A percentile compares a stretch with the other conserved stretches of the same genome.
Evolutionary conservation across 1,140 invertebrate species (phyloP).

Genomic region (Sycobia sp.): DNA sequence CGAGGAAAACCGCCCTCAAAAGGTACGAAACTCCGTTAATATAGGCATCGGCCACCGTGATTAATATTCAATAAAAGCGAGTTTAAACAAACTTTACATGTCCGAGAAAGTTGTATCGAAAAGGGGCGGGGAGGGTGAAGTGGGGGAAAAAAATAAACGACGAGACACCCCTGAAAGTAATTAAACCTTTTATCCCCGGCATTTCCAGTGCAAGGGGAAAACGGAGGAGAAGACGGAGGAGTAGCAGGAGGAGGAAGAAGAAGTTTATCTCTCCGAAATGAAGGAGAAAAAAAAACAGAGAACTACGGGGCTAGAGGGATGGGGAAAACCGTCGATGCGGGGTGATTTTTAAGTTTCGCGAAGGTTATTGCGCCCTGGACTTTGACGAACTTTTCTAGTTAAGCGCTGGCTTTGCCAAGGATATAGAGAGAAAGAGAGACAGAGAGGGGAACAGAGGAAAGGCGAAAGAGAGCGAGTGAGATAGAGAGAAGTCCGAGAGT

Average conservation of each 20-base stretch:
- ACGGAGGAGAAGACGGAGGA: too few species aligned
- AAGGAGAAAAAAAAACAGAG: background rate
- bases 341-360: constrained; percentile 29
- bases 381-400: constrained; percentile 34
- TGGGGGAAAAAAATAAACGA: too few species aligned
- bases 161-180: constrained; percentile 10
- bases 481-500: background rate
- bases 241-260: background rate
- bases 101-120: too few species aligned
- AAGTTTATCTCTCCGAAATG: constrained; percentile 1
- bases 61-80: too few species aligned
- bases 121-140: too few species aligned
- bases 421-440: too few species aligned
- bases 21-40: too few species aligned
- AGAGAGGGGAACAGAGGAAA: constrained; percentile 1
- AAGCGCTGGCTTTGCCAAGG: constrained; percentile 1
- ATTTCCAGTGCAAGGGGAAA: too few species aligned
- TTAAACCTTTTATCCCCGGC: constrained; percentile 5
- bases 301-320: too few species aligned
- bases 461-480: background rate
- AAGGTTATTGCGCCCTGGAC: constrained; percentile 24
- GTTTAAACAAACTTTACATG: too few species aligned
- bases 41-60: too few species aligned
- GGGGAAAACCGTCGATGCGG: background rate
- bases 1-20: too few species aligned